Conservation (phyloP, 2,113 vertebrate genomes). For the Chaetops frenatus region DNA sequence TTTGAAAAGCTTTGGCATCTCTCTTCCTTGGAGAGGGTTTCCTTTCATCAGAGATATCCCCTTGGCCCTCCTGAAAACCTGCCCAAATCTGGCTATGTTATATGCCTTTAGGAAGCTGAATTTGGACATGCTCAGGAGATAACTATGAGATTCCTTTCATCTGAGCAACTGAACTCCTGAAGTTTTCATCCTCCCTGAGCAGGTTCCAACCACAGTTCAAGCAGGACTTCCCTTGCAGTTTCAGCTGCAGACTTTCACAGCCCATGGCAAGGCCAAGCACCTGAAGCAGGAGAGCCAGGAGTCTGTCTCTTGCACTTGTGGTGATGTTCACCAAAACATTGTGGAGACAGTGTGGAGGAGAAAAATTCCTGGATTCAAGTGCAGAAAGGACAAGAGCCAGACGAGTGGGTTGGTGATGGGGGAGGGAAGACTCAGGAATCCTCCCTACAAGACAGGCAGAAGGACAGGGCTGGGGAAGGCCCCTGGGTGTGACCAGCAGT, state of each 20-base stretch:
- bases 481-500: background rate
- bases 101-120: background rate
- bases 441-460: background rate
- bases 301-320: background rate
- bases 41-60: constrained; percentile 2
- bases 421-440: background rate
- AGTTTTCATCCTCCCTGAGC: background rate
- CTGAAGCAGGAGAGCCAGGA: background rate
- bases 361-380: background rate
- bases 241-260: background rate
- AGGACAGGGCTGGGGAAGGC: background rate
- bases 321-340: background rate
- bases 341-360: background rate
- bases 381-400: background rate
- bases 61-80: background rate
- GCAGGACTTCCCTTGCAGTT: background rate
- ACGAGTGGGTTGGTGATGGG: background rate
- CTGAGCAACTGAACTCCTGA: background rate
- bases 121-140: background rate
- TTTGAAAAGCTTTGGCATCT: constrained; percentile 38
- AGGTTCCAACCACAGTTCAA: background rate
- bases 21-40: background rate
- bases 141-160: background rate
- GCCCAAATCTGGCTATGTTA: background rate
- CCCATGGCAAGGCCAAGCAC: background rate